Percentiles rank a stretch among this genome's conserved stretches.
phyloP scores from a whole-genome alignment of 2,113 vertebrate species.

The Trichomycterus rosablanca region DNA sequence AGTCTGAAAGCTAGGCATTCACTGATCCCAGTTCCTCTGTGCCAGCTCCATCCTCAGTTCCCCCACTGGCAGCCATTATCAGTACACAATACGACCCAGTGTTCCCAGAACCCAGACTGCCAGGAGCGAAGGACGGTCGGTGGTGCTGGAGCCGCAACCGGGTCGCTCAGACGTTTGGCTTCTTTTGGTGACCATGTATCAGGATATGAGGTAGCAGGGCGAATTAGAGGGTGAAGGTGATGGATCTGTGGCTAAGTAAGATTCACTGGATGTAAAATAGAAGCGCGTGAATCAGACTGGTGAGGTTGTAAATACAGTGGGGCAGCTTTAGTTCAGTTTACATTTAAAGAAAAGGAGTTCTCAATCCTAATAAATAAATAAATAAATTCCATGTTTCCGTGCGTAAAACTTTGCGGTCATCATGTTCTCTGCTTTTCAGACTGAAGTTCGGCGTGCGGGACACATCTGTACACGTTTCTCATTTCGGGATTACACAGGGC shows the following conservation, averaged over 20 bases:
- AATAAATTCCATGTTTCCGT: neutral
- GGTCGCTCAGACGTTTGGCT: too few species aligned
- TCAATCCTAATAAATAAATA: too few species aligned
- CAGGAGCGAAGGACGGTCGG: conserved; percentile 13
- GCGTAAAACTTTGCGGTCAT: conserved; percentile 10
- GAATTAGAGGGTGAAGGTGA: neutral
- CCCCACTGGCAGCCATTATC: conserved; percentile 37
- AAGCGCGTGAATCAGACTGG: conserved; percentile 33
- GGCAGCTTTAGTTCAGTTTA: too few species aligned
- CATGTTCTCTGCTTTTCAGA: conserved; percentile 31
- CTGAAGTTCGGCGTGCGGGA: conserved; percentile 16
- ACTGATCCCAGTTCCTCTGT: conserved; percentile 26
- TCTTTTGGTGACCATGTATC: conserved; percentile 16
- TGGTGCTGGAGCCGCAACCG: neutral
- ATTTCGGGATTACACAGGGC: conserved; percentile 51
- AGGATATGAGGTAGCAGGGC: conserved; percentile 14
- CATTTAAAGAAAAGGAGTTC: too few species aligned
- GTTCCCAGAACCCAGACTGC: conserved; percentile 39
- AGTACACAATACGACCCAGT: conserved; percentile 37
- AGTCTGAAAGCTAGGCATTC: conserved; percentile 42
- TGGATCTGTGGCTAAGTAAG: too few species aligned
- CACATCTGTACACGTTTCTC: conserved; percentile 37
- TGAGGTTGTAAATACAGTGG: conserved; percentile 28
- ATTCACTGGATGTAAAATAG: conserved; percentile 1
- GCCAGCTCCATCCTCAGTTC: conserved; percentile 30